phyloP scores from a whole-genome alignment of 30 jellyfish, hydroid and myxozoan genomes.

The Pelagia noctiluca region DNA sequence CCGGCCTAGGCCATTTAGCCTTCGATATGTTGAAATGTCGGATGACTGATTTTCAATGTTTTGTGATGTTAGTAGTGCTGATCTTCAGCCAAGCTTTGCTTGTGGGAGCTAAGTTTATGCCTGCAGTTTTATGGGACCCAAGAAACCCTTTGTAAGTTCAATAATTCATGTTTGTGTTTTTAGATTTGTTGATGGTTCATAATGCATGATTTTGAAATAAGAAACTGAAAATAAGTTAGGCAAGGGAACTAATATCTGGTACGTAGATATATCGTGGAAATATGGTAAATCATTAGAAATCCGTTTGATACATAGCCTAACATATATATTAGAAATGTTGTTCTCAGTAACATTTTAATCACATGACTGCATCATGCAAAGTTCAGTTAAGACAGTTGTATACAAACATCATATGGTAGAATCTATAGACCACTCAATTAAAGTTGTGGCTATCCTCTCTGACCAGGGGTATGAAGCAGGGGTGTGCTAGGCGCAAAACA shows the following conservation, averaged over 20 bases:
- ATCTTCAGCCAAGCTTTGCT: not conserved
- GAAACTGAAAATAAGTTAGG: not conserved
- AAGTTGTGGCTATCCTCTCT: too few relatives aligned
- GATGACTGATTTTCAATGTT: not conserved
- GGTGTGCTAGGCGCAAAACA: too few relatives aligned
- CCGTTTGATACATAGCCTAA: not conserved
- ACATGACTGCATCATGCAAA: too few relatives aligned
- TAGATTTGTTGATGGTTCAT: too few relatives aligned
- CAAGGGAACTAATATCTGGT: not conserved
- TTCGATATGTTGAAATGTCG: not conserved
- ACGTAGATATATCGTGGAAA: too few relatives aligned
- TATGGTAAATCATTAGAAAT: not conserved
- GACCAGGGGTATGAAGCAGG: too few relatives aligned
- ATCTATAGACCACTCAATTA: too few relatives aligned
- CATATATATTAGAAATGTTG: not conserved
- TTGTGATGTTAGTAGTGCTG: not conserved
- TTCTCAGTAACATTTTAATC: too few relatives aligned
- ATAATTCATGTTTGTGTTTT: too few relatives aligned
- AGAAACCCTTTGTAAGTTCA: conserved; percentile 63
- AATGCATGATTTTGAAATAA: not conserved
- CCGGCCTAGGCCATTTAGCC: not conserved
- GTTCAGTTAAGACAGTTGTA: too few relatives aligned
- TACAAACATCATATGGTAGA: too few relatives aligned
- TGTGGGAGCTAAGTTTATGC: conserved; percentile 13
- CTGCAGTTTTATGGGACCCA: conserved; percentile 65